These are phyloP conservation scores for Ophion obscuratus DNA, from an alignment of 2,888 invertebrate species.

Conservation along the genomic window DNA sequence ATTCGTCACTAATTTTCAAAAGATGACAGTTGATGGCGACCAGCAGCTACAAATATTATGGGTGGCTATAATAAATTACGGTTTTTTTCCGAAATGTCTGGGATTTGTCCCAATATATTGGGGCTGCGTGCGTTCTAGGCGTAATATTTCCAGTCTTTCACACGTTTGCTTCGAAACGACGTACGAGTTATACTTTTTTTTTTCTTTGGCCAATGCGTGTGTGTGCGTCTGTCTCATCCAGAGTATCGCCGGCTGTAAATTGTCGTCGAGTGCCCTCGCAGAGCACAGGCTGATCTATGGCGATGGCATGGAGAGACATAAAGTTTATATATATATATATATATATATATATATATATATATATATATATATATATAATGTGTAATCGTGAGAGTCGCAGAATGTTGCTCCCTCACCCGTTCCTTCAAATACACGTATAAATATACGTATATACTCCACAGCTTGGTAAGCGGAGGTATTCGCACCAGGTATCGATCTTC, in stretches of 20 bases:
- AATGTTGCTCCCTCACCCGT: conserved; percentile 1
- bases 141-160: conserved; percentile 51
- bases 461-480: conserved; percentile 53
- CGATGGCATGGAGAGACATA: conserved; percentile 48
- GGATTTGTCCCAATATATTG: conserved; percentile 27
- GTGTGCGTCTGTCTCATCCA: conserved; percentile 49
- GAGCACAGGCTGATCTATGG: conserved; percentile 58
- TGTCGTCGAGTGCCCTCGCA: conserved; percentile 60
- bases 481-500: conserved; percentile 66
- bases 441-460: conserved; percentile 13
- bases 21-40: too few relatives aligned
- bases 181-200: conserved; percentile 44
- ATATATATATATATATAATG: conserved; percentile 6
- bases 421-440: background rate
- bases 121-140: background rate
- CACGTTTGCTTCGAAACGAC: conserved; percentile 36
- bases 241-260: conserved; percentile 58
- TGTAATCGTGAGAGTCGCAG: conserved; percentile 55
- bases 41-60: too few relatives aligned
- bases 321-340: conserved; percentile 22
- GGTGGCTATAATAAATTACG: background rate
- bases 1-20: too few relatives aligned
- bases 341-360: background rate
- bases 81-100: background rate
- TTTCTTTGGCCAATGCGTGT: conserved; percentile 47